These are phyloP conservation scores for Nesometra sesokonis DNA, from an alignment of 35 echinoderm and acorn worm species.

Conservation along the genomic window DNA sequence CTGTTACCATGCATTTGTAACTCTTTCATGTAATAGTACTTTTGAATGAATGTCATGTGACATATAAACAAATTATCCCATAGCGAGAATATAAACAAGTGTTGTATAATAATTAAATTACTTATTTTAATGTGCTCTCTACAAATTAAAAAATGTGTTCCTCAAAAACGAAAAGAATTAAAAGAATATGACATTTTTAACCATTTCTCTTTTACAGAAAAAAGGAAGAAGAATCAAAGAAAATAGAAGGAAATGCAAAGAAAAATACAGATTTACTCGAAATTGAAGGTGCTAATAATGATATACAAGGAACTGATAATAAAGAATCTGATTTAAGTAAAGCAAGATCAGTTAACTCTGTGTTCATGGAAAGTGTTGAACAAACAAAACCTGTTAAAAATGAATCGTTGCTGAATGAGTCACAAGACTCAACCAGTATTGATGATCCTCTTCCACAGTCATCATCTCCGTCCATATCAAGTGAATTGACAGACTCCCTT, in stretches of 20 bases:
- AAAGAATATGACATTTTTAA: not conserved
- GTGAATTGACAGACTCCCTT: not conserved
- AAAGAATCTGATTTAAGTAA: not conserved
- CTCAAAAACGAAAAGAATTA: no score
- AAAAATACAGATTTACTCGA: not conserved
- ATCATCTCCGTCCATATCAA: not conserved
- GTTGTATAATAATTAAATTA: no score
- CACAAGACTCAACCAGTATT: not conserved
- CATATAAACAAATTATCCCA: no score
- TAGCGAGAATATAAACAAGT: no score
- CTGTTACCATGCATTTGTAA: no score
- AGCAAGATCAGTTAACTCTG: not conserved
- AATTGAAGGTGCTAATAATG: not conserved
- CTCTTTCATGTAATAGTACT: no score
- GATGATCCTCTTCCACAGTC: not conserved
- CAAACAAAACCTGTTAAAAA: not conserved
- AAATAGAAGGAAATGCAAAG: not conserved
- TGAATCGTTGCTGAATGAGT: not conserved
- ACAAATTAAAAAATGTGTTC: no score
- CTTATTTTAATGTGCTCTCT: no score
- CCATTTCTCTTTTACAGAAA: not conserved
- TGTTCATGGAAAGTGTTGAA: not conserved
- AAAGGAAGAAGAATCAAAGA: slow-evolving; percentile 15
- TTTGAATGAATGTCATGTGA: no score
- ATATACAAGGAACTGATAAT: not conserved